Evolutionary conservation across 2,888 invertebrate species (phyloP).

Genomic region (Pyrrhia umbra): DNA sequence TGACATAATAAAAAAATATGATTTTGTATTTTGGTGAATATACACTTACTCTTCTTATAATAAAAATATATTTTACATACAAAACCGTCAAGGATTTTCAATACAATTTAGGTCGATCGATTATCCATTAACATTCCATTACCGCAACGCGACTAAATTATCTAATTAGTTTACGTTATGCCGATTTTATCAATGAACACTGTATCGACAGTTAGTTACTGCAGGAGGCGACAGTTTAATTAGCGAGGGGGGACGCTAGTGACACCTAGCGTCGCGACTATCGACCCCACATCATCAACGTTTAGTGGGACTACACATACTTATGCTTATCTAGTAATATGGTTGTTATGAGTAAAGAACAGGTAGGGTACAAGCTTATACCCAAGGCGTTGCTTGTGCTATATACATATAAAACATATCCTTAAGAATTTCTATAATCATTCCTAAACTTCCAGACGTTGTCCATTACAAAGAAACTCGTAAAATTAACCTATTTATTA

Average conservation of each 20-base stretch:
- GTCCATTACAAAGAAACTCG: too few relatives aligned
- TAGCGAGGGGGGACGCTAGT: conserved; percentile 38
- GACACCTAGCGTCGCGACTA: conserved; percentile 24
- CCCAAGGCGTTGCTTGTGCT: too few relatives aligned
- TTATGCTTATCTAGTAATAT: not conserved
- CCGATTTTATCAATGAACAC: conserved; percentile 63
- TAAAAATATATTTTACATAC: not conserved
- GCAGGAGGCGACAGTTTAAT: conserved; percentile 70
- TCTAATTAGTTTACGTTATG: conserved; percentile 23
- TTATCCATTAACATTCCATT: conserved; percentile 21
- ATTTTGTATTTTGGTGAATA: too few relatives aligned
- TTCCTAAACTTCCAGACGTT: too few relatives aligned
- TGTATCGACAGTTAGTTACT: conserved; percentile 53
- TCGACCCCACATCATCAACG: conserved; percentile 29
- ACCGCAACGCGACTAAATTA: conserved; percentile 11
- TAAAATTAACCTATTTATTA: too few relatives aligned
- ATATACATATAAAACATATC: too few relatives aligned
- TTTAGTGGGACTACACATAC: not conserved
- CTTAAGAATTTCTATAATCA: too few relatives aligned
- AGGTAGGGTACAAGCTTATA: too few relatives aligned
- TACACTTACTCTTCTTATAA: too few relatives aligned
- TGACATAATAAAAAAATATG: too few relatives aligned
- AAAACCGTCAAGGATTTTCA: not conserved
- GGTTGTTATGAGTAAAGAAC: not conserved
- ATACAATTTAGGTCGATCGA: not conserved